phyloP scores from a whole-genome alignment of 2,113 vertebrate species.

The Alexandromys fortis region DNA sequence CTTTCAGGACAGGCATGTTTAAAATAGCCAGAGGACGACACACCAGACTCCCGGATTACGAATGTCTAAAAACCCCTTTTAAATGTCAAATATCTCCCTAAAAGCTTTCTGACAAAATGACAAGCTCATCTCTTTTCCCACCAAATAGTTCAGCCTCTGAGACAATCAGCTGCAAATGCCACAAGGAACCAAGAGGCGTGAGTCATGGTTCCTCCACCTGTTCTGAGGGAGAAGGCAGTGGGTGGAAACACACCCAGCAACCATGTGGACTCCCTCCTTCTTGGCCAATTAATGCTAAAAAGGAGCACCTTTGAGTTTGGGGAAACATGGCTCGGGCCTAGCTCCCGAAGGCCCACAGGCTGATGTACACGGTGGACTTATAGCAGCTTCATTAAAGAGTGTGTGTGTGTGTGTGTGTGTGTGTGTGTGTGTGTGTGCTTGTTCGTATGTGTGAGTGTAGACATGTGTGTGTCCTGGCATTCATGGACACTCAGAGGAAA shows the following conservation, averaged over 20 bases:
- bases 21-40: slow-evolving; percentile 59
- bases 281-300: slow-evolving; percentile 68
- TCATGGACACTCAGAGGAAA: background rate
- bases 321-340: background rate
- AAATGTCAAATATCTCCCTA: slow-evolving; percentile 71
- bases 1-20: background rate
- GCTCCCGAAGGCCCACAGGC: slow-evolving; percentile 31
- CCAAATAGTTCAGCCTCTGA: slow-evolving; percentile 72
- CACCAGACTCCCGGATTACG: slow-evolving; percentile 57
- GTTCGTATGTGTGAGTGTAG: background rate
- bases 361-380: background rate
- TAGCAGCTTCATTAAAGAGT: background rate
- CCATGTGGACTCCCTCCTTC: slow-evolving; percentile 44
- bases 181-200: slow-evolving; percentile 63
- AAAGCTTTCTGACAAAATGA: slow-evolving; percentile 78
- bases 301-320: slow-evolving; percentile 18
- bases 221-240: slow-evolving; percentile 29
- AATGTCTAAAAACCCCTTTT: slow-evolving; percentile 49
- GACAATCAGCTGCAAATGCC: slow-evolving; percentile 77
- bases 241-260: slow-evolving; percentile 41
- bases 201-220: slow-evolving; percentile 71
- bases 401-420: background rate
- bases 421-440: background rate
- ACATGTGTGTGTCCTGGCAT: background rate
- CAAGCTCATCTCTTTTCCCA: slow-evolving; percentile 72